Evolutionary conservation across 2,797 vertebrate species (phyloP).

Genomic region (Myoxocephalus aenaeus): DNA sequence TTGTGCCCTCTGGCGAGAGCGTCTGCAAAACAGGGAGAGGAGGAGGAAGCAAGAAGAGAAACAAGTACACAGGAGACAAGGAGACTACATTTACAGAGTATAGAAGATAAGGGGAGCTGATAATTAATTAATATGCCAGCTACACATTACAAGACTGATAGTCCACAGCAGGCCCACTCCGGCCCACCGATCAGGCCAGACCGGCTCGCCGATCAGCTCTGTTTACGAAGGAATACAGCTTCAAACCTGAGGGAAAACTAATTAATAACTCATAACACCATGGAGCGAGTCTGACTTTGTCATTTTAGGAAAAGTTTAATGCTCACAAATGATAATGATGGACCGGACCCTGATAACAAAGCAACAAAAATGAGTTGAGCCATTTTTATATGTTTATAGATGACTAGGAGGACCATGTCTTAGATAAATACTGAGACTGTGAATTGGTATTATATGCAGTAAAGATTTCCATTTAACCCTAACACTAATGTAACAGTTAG

Average conservation of each 20-base stretch:
- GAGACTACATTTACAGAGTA: slow-evolving; percentile 3
- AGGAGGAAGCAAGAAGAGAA: slow-evolving; percentile 12
- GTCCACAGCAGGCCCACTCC: too few relatives aligned
- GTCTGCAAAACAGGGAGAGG: slow-evolving; percentile 47
- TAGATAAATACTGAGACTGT: slow-evolving; percentile 25
- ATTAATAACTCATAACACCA: too few relatives aligned
- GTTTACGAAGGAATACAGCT: too few relatives aligned
- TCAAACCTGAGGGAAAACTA: too few relatives aligned
- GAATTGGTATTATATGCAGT: slow-evolving; percentile 29
- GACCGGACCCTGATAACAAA: not conserved
- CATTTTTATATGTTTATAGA: slow-evolving; percentile 43
- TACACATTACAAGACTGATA: too few relatives aligned
- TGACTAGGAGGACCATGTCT: slow-evolving; percentile 28
- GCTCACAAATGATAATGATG: not conserved
- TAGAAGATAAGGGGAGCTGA: not conserved
- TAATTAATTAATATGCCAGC: slow-evolving; percentile 8
- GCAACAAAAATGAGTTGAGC: not conserved
- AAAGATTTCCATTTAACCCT: slow-evolving; percentile 47
- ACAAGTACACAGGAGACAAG: slow-evolving; percentile 12
- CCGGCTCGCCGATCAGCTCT: too few relatives aligned
- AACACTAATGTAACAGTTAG: too few relatives aligned
- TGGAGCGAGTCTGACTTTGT: not conserved
- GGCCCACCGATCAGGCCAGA: too few relatives aligned
- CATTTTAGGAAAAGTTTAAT: not conserved
- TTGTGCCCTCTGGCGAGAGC: slow-evolving; percentile 74